Evolutionary conservation across 1,140 invertebrate genomes (phyloP).

Genomic region (Hypothenemus hampei): DNA sequence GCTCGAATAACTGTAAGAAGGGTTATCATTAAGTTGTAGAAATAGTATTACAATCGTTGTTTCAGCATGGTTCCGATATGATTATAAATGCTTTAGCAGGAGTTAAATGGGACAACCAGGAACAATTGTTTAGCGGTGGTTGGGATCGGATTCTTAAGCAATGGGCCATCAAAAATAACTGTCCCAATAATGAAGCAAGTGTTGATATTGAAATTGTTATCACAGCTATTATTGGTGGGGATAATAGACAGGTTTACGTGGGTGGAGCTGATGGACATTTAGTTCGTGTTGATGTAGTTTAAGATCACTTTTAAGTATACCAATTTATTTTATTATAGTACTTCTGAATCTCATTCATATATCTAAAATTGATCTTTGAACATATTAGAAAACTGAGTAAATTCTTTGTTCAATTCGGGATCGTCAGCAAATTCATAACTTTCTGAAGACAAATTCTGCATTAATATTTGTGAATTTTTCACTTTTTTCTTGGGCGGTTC

Average conservation of each 20-base stretch:
- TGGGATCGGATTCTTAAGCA: constrained; percentile 48
- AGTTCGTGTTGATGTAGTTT: constrained; percentile 36
- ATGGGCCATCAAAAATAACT: constrained; percentile 43
- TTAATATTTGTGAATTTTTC: not conserved
- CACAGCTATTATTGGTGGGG: constrained; percentile 42
- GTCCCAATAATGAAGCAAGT: constrained; percentile 27
- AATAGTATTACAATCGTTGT: constrained; percentile 8
- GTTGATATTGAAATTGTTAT: constrained; percentile 42
- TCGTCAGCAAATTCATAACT: constrained; percentile 41
- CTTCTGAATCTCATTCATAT: no score
- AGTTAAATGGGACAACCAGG: constrained; percentile 35
- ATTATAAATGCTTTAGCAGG: constrained; percentile 46
- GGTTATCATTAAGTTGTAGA: not conserved
- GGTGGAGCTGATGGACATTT: constrained; percentile 46
- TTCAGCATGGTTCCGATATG: constrained; percentile 46
- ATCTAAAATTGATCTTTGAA: constrained; percentile 27
- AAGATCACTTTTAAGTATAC: no score
- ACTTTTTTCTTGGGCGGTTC: not conserved
- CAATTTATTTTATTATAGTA: no score
- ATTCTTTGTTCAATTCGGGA: constrained; percentile 41
- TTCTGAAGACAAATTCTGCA: constrained; percentile 5
- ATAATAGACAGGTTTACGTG: constrained; percentile 43
- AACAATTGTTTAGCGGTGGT: constrained; percentile 45
- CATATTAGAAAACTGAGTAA: constrained; percentile 38
- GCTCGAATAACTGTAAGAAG: constrained; percentile 16